Conservation (phyloP, 2,113 vertebrate genomes). For the Eolophus roseicapilla region DNA sequence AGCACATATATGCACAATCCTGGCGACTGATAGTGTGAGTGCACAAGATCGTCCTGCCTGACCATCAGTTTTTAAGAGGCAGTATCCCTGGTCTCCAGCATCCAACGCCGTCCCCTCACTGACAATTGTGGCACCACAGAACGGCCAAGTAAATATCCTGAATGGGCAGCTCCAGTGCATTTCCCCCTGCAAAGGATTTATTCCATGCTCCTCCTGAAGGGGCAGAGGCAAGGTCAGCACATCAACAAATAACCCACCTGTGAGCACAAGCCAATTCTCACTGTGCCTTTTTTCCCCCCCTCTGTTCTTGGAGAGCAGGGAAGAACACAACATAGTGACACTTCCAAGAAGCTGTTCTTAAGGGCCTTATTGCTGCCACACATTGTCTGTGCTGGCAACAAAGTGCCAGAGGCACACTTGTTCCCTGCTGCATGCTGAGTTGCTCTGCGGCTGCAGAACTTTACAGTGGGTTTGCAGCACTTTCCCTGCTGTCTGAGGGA, state of each 20-base stretch:
- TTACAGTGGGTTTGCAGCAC: neutral
- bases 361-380: neutral
- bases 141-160: neutral
- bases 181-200: neutral
- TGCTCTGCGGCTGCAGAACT: neutral
- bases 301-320: neutral
- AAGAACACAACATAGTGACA: neutral
- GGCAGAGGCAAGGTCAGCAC: constrained; percentile 55
- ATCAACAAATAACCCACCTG: neutral
- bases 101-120: neutral
- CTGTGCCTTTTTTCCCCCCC: neutral
- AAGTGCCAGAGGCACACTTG: neutral
- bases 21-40: constrained; percentile 12
- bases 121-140: neutral
- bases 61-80: neutral
- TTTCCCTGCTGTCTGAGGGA: neutral
- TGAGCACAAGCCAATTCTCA: neutral
- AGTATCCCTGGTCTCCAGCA: constrained; percentile 10
- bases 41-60: constrained; percentile 14
- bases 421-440: neutral
- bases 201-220: constrained; percentile 31
- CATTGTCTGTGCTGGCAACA: neutral
- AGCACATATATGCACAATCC: constrained; percentile 11
- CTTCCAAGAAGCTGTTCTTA: neutral
- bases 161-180: constrained; percentile 40